Base-by-base conservation (phyloP, 2,113 vertebrate genomes). In the Catharus fuscescens region DNA sequence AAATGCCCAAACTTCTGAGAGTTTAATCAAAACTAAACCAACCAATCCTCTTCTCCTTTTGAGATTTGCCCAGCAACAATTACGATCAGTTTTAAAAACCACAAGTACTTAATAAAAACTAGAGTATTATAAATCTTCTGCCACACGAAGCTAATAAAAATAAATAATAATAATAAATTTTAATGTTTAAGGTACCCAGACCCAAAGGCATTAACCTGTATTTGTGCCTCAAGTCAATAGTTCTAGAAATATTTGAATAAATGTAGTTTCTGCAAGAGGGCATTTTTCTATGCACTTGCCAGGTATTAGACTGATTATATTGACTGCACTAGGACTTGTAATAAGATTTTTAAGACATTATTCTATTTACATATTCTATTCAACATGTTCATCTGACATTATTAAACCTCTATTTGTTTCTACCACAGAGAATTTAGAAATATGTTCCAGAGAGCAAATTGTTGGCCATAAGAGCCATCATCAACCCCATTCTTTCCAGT, bases 101-200 rank as follows among this genome's bases (percentile, higher is more conserved):
- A 95, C 95, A 96, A 95, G 81, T 87, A 94, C 92, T 95, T 88
- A 86, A 96, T 97, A 94, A 93, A 95, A 96, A 72, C 76, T 86
- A 80, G 92, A 96, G 93, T 93, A 96, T 88, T 95, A 97, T 96
- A 96, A 96, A 97, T 97, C 95, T 94, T 95, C 93, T 93, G 91
- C 88, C 93, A 95, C 72, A 72, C 69, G 23, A 96, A 94, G 53
- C 90, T 97, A 97, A 96, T 96, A 97, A 95, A 97, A 97, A 97
- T 94, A 95, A 95, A 95, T 96, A 96, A 93, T 96, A 96, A 97
- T 94, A 84, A 96, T 97, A 95, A 91, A 97, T 97, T 96, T 94
- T 95, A 93, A 95, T 94, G 83, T 59, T 77, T 76, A 80, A 92
- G 86, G 72, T 76, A 93, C 36, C 76, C 80, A 47, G 82, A 56